Base-by-base conservation (phyloP, 2,797 vertebrate species). In the Choloepus didactylus region DNA sequence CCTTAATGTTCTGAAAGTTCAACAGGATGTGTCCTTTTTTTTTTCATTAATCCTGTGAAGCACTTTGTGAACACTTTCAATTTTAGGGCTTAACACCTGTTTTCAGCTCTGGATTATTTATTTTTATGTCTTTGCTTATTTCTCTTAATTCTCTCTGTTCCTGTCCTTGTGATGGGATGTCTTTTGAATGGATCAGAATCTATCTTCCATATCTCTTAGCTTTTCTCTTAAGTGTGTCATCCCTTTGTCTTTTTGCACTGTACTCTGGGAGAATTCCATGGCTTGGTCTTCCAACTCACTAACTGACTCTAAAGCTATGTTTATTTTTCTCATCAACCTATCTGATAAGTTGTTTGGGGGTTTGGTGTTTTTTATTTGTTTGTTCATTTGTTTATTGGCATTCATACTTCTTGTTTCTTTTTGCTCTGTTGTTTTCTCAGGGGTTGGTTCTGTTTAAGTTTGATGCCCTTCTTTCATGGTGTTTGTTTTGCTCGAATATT, bases 401-500 rank as follows among this genome's bases (percentile, higher is more conserved):
- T 49, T 84, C n/a, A 67, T 7, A 56, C 31, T 88, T 93, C 79
- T 54, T 84, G 27, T 83, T 75, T 54, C 76, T 49, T 87, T 93
- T 79, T 21, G 5, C 35, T 75, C 16, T 86, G 4, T 35, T 82
- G 7, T 89, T 89, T 82, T 73, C n/a, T 93, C 44, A 62, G 19
- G 35, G 73, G 23, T 56, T 87, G 12, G 84, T 1, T 69, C 66
- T 72, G 27, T 66, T 59, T 54, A 5, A 86, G 23, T 66, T 94
- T 75, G 54, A 87, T 89, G 29, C 38, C 86, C 72, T 67, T 75
- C 31, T 49, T 81, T 86, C 27, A 21, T 49, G 67, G 4, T 93
- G 5, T 69, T 73, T 35, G 29, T 77, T 95, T 90, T 41, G 23
- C 41, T 93, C 69, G 90, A 35, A 59, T 95, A 87, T 29, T 88